Evolutionary conservation across 2,888 invertebrate genomes (phyloP).

Genomic region (Agriopis aurantiaria): DNA sequence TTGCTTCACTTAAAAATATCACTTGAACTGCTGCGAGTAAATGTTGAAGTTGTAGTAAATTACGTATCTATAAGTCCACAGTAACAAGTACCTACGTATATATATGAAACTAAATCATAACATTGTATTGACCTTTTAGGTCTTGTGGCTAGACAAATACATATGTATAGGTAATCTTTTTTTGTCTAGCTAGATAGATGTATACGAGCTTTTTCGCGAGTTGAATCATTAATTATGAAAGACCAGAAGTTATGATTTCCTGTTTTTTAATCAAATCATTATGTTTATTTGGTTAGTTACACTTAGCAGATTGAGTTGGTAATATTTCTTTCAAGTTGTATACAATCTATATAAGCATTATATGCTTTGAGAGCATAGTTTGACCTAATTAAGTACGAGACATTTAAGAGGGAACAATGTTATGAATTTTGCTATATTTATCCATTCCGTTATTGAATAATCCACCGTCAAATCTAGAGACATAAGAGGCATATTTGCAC

Average conservation of each 20-base stretch:
- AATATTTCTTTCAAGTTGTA: too few species aligned
- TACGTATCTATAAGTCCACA: background rate
- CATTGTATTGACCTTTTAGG: constrained; percentile 27
- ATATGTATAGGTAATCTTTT: background rate
- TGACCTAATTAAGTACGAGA: constrained; percentile 4
- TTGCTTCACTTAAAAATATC: constrained; percentile 8
- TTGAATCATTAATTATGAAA: background rate
- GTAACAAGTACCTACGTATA: constrained; percentile 3
- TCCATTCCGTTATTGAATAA: background rate
- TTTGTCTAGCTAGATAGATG: constrained; percentile 5
- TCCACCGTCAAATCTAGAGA: background rate
- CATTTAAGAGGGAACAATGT: constrained; percentile 16
- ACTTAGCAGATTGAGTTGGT: too few species aligned
- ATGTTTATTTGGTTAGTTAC: too few species aligned
- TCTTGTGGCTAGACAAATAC: constrained; percentile 13
- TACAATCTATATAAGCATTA: too few species aligned
- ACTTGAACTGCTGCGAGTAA: constrained; percentile 31
- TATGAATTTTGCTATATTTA: background rate
- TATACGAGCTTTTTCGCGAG: background rate
- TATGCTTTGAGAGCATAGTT: background rate
- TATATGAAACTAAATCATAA: constrained; percentile 7
- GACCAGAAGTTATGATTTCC: constrained; percentile 7
- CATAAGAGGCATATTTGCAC: too few species aligned
- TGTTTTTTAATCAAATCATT: background rate
- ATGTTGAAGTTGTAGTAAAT: constrained; percentile 28